Evolutionary conservation across 1,140 invertebrate genomes (phyloP).

Genomic region (Leptinotarsa defecta): DNA sequence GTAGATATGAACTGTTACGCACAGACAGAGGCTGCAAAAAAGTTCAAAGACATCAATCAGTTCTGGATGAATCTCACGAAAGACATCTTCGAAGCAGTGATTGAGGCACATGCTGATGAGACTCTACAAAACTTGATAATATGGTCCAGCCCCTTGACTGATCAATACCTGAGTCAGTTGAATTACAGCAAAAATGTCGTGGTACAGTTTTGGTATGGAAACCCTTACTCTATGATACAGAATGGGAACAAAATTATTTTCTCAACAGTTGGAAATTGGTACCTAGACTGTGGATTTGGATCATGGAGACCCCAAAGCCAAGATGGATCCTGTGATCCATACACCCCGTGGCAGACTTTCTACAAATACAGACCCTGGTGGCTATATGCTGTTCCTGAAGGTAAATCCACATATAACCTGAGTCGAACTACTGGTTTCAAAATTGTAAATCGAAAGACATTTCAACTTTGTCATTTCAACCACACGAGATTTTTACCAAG

Average conservation of each 20-base stretch:
- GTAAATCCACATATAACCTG: too few relatives aligned
- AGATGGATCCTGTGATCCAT: conserved; percentile 75
- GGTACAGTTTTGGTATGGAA: conserved; percentile 76
- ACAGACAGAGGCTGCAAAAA: conserved; percentile 59
- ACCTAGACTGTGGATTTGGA: conserved; percentile 82
- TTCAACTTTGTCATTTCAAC: too few relatives aligned
- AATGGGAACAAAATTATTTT: conserved; percentile 75
- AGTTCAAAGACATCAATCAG: conserved; percentile 64
- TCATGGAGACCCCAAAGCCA: conserved; percentile 69
- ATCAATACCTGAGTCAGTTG: conserved; percentile 45
- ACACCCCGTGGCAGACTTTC: conserved; percentile 79
- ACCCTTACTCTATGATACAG: conserved; percentile 68
- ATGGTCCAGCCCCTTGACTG: conserved; percentile 80
- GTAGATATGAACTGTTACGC: conserved; percentile 74
- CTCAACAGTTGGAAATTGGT: conserved; percentile 83
- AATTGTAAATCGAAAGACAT: too few relatives aligned
- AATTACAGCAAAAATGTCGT: conserved; percentile 61
- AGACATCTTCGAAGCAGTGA: conserved; percentile 65
- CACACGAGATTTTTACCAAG: too few relatives aligned
- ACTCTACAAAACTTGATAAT: conserved; percentile 67
- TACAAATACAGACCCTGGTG: conserved; percentile 79
- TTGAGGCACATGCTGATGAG: conserved; percentile 67
- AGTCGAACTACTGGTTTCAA: too few relatives aligned
- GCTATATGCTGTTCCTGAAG: conserved; percentile 27
- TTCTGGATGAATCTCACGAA: conserved; percentile 76